Conservation (phyloP, 2,797 vertebrate species). For the Galaxias olidus region DNA sequence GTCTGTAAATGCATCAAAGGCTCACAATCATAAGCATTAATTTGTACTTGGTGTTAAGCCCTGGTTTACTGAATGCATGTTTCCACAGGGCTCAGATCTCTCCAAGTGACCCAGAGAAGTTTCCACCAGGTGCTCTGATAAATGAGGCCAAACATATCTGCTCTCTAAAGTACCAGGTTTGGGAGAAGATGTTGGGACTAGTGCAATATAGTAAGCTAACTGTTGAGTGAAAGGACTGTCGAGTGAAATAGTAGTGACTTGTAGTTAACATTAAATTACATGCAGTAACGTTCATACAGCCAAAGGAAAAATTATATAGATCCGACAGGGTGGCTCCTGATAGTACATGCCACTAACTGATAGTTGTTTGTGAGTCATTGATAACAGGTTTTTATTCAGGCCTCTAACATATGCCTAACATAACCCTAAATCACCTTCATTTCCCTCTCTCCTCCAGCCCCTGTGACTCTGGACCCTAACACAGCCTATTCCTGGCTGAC, state of each 20-base stretch:
- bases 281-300: neutral
- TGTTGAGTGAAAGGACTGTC: neutral
- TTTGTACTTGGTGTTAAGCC: neutral
- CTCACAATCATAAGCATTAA: neutral
- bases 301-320: no score
- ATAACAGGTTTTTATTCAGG: neutral
- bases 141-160: slow-evolving; percentile 72
- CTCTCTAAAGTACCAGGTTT: slow-evolving; percentile 77
- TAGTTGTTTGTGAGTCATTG: no score
- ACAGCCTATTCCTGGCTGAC: slow-evolving; percentile 77
- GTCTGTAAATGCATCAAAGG: no score
- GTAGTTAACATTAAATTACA: neutral
- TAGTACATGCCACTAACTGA: no score
- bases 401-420: no score
- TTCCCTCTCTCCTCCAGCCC: slow-evolving; percentile 54
- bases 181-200: slow-evolving; percentile 77
- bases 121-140: slow-evolving; percentile 64
- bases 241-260: neutral
- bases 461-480: slow-evolving; percentile 79
- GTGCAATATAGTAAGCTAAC: slow-evolving; percentile 74
- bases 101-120: slow-evolving; percentile 61
- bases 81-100: slow-evolving; percentile 63
- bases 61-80: neutral
- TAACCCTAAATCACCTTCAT: no score
- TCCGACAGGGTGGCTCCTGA: no score